Evolutionary conservation across 2,113 vertebrate genomes (phyloP), one percentile per base, ranked within the genome.

Genomic region (Ictalurus punctatus): DNA sequence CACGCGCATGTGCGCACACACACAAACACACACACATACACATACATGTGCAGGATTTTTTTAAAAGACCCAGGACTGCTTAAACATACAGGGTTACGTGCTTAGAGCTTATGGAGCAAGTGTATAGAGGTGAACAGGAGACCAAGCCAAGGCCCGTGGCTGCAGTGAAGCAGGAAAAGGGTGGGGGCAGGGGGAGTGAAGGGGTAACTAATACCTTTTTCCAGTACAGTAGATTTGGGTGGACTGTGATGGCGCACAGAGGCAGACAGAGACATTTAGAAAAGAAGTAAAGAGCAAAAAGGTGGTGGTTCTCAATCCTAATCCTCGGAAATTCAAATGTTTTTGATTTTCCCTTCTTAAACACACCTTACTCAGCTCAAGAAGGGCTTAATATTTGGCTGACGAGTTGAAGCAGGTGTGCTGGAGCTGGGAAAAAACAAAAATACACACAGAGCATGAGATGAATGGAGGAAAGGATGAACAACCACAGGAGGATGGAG

Each of bases 11-110:
- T 37, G 37, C 37, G 1, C 3, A 4, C 37, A 4, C 37, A 4
- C 90, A 56, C 88, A 94, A 95, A 95, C 40, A 44, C 40, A 48
- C 44, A 7, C 44, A 48, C 44, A 48, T 6, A 89, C 85, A 90
- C 90, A 56, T 88, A 94, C 95, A 95, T 91, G 91, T 92, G 92
- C 94, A 93, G 93, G 94, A 52, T 79, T 79, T 56, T 16, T n/a
- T 54, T 54, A 94, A 95, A 94, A 95, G 94, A 94, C 95, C 95
- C 95, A 86, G 86, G 91, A 92, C 85, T 93, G 93, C 91, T 52
- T 73, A 48, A 48, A 34, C 19, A 44, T 74, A n/a, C 58, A 67
- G 87, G 69, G 86, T 79, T 93, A 90, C 92, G 65, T 34, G 54
- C 34, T 54, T 52, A 30, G 5, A 79, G 61, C 13, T 69, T 44